Evolutionary conservation across 2,888 invertebrate genomes (phyloP), one percentile per base, ranked within the genome.

Genomic region (Lamproptera curius): DNA sequence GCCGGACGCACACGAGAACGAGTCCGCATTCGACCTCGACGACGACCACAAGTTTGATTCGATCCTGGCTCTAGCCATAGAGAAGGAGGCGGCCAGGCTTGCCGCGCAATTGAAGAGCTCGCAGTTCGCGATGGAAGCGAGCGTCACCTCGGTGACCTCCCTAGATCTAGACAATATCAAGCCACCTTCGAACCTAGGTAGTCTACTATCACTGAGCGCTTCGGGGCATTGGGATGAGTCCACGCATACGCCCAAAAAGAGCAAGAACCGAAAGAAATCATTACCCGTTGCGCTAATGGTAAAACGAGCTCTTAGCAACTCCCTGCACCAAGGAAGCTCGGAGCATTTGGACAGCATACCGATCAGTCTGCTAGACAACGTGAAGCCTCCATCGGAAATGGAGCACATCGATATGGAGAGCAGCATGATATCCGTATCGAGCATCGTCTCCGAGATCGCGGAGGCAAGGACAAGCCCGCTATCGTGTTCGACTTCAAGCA

Each of bases 311-410:
- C 73, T 95, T 0, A 91, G 88, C 28, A 90, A 91, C 54, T 88
- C 84, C 0, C 71, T 78, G 60, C 73, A 83, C 38, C 77, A 88
- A 44, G 88, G 89, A 8, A 90, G 90, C 44, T 86, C 92, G 0
- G 94, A 94, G 63, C 91, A 90, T 61, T 65, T 92, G 13, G 91
- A 91, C 61, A 90, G 89, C 52, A 89, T 76, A 39, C 85, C 87
- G 0, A 67, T 78, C 20, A 92, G 92, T 59, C 94, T 94, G 65
- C 76, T 95, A 20, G 96, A 96, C 23, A 93, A 93, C 54, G 91
- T 95, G 2, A 94, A 94, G 67, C 95, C 96, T 2, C 95, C 96
- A 0, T 94, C 95, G 0, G 90, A 93, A 54, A 92, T 95, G 92
- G 94, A 94, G 49, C 89, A 92, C 59, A 73, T 93, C 3, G 96